These are phyloP conservation scores for Liasis olivaceus DNA, from an alignment of 2,797 vertebrate genomes.

Conservation along the genomic window DNA sequence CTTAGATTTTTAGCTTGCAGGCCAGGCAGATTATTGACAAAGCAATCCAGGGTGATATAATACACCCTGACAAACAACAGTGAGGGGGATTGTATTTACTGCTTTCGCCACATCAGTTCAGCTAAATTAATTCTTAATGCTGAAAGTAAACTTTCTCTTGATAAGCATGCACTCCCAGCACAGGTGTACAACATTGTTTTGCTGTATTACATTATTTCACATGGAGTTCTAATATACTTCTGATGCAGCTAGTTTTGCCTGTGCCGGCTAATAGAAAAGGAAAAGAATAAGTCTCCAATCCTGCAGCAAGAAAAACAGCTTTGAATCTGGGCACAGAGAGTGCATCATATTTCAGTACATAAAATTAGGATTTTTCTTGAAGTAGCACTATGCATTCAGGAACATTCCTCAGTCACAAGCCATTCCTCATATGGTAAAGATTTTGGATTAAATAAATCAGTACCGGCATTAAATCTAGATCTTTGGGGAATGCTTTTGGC, in stretches of 20 bases:
- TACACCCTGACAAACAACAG: conserved; percentile 88
- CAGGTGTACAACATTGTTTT: conserved; percentile 40
- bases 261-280: conserved; percentile 58
- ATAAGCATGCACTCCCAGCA: conserved; percentile 63
- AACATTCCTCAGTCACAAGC: conserved; percentile 22
- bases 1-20: conserved; percentile 87
- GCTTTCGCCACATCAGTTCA: conserved; percentile 71
- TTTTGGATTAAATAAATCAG: neutral
- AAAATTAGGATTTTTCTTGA: conserved; percentile 10
- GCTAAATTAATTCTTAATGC: conserved; percentile 79
- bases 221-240: conserved; percentile 27
- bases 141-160: conserved; percentile 76
- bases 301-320: conserved; percentile 17
- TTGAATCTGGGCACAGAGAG: conserved; percentile 40
- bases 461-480: neutral
- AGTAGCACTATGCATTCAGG: conserved; percentile 38
- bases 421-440: neutral
- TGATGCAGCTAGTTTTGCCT: conserved; percentile 64
- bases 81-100: conserved; percentile 78
- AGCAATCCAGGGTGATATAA: conserved; percentile 92
- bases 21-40: conserved; percentile 94
- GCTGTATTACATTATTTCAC: neutral
- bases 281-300: conserved; percentile 20
- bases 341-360: neutral
- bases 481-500: neutral